Evolutionary conservation across 2,888 invertebrate genomes (phyloP).

Genomic region (Rhabditophanes sp.): DNA sequence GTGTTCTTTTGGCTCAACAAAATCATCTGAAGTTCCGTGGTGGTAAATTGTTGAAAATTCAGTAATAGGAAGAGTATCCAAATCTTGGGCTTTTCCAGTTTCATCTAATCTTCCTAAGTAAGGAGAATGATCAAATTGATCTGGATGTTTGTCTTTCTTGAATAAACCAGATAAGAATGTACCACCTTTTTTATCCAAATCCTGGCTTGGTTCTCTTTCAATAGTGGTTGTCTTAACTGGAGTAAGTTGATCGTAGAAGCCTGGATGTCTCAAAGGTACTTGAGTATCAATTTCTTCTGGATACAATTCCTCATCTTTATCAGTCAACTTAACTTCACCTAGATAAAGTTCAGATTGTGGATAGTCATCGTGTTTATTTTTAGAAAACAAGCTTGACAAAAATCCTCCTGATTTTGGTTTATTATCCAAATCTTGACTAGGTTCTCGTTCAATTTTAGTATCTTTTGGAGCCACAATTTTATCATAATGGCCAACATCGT

Average conservation of each 20-base stretch:
- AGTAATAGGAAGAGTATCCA: constrained; percentile 5
- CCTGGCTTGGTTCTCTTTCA: constrained; percentile 2
- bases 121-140: constrained; percentile 3
- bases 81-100: constrained; percentile 2
- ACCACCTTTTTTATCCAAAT: constrained; percentile 5
- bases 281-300: no score
- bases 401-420: constrained; percentile 4
- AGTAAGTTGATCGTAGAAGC: no score
- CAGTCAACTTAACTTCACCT: no score
- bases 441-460: constrained; percentile 2
- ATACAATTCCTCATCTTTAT: no score
- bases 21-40: constrained; percentile 10
- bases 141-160: constrained; percentile 6
- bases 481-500: constrained; percentile 11
- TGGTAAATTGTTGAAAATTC: constrained; percentile 12
- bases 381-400: no score
- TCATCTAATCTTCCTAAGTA: constrained; percentile 4
- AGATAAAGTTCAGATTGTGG: no score
- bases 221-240: not conserved
- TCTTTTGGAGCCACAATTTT: constrained; percentile 4
- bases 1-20: not conserved
- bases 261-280: no score
- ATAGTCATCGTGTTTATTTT: constrained; percentile 9
- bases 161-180: constrained; percentile 4
- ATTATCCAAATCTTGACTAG: constrained; percentile 4